Percentiles rank a stretch among this genome's conserved stretches.
Evolutionary conservation across 2,888 invertebrate genomes (phyloP).

Genomic region (Cerastis rubricosa): DNA sequence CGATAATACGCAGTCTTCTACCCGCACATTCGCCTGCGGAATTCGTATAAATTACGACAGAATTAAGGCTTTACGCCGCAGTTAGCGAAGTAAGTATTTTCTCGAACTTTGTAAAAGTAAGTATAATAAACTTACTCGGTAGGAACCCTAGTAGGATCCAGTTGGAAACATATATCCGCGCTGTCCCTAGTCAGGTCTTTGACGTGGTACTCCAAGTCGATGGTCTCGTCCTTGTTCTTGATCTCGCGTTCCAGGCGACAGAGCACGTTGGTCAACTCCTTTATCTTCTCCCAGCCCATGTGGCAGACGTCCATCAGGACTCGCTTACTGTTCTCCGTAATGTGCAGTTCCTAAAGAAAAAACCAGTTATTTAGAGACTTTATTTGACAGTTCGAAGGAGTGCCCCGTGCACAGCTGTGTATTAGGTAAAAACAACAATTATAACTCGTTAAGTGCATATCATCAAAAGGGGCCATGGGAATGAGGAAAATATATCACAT

Average conservation of each 20-base stretch:
- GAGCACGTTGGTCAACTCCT: constrained; percentile 93
- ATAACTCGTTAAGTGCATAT: neutral
- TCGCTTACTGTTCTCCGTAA: constrained; percentile 87
- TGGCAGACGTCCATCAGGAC: constrained; percentile 85
- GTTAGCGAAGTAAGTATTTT: too few species aligned
- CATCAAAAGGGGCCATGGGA: neutral
- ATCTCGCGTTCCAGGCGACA: constrained; percentile 94
- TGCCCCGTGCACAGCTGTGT: neutral
- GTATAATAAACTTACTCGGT: constrained; percentile 89
- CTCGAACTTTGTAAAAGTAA: neutral
- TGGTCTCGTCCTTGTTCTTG: constrained; percentile 95
- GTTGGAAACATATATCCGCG: constrained; percentile 95
- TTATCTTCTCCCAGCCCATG: constrained; percentile 94
- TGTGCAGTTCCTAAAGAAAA: constrained; percentile 84
- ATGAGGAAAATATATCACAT: neutral
- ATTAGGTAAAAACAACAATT: neutral
- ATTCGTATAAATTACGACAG: neutral
- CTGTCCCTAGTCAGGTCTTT: constrained; percentile 94
- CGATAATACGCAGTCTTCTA: neutral
- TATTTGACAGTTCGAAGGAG: neutral
- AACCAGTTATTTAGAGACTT: constrained; percentile 1
- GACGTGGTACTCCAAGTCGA: constrained; percentile 94
- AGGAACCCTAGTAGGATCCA: constrained; percentile 94
- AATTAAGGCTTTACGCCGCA: neutral
- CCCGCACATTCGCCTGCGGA: neutral